A percentile compares a stretch with the other conserved stretches of the same genome.
phyloP scores from a whole-genome alignment of 2,113 vertebrate species.

The Oreochromis niloticus region DNA sequence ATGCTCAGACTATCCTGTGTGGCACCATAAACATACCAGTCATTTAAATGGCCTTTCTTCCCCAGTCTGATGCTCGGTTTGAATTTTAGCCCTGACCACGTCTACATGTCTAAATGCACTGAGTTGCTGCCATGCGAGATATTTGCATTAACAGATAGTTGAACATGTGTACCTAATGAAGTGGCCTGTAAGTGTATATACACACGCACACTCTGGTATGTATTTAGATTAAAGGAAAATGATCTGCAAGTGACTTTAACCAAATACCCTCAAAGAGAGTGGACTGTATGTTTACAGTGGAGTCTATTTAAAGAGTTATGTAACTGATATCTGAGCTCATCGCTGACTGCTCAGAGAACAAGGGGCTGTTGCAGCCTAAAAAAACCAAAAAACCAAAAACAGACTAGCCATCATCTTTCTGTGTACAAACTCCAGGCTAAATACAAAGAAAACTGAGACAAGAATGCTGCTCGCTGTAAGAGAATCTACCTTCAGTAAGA shows the following conservation, averaged over 20 bases:
- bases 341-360: background rate
- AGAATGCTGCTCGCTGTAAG: background rate
- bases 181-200: background rate
- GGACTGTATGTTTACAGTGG: constrained; percentile 2
- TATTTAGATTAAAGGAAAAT: background rate
- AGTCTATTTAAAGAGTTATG: constrained; percentile 7
- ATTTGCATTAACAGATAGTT: background rate
- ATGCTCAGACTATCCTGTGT: background rate
- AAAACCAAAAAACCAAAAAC: background rate
- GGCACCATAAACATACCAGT: background rate
- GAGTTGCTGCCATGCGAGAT: background rate
- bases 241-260: background rate
- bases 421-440: background rate
- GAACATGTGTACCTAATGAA: background rate
- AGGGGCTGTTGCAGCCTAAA: background rate
- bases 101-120: background rate
- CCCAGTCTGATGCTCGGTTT: background rate
- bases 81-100: background rate
- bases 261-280: background rate
- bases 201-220: background rate
- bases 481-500: constrained; percentile 52
- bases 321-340: constrained; percentile 25
- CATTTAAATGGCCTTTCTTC: background rate
- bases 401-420: background rate
- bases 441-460: background rate